These are phyloP conservation scores for Chromis chromis DNA, from an alignment of 2,797 vertebrate genomes.

Conservation along the genomic window DNA sequence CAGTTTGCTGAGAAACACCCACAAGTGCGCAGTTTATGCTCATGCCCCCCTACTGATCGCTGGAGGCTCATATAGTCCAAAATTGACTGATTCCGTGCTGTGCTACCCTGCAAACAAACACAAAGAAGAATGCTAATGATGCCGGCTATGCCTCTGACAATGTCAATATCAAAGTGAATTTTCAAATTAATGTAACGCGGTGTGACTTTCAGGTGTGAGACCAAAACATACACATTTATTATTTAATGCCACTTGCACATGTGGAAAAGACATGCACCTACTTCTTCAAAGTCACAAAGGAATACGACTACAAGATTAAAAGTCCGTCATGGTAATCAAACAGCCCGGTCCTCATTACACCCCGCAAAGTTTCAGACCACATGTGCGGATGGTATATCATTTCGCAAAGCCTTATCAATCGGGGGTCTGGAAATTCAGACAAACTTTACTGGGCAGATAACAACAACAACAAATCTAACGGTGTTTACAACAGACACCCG, in stretches of 20 bases:
- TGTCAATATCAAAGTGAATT: constrained; percentile 18
- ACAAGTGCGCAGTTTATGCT: constrained; percentile 14
- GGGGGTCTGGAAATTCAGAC: background rate
- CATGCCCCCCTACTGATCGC: constrained; percentile 19
- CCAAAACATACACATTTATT: background rate
- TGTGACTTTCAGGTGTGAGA: constrained; percentile 13
- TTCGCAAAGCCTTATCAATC: background rate
- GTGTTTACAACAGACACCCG: background rate
- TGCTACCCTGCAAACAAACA: constrained; percentile 24
- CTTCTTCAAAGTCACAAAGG: background rate
- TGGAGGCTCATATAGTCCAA: constrained; percentile 6
- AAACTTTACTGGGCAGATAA: background rate
- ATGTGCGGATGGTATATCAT: background rate
- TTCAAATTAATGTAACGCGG: background rate
- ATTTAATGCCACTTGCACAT: background rate
- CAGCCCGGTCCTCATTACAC: background rate
- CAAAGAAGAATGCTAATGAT: constrained; percentile 32
- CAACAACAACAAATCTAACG: background rate
- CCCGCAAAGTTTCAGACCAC: background rate
- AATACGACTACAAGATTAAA: background rate
- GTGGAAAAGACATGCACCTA: background rate
- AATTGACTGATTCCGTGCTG: constrained; percentile 31
- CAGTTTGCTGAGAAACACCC: constrained; percentile 23
- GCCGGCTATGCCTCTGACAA: constrained; percentile 12
- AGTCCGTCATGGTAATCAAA: background rate